Conservation (phyloP, 1,140 invertebrate genomes). For the Wiebesia pumilae region DNA sequence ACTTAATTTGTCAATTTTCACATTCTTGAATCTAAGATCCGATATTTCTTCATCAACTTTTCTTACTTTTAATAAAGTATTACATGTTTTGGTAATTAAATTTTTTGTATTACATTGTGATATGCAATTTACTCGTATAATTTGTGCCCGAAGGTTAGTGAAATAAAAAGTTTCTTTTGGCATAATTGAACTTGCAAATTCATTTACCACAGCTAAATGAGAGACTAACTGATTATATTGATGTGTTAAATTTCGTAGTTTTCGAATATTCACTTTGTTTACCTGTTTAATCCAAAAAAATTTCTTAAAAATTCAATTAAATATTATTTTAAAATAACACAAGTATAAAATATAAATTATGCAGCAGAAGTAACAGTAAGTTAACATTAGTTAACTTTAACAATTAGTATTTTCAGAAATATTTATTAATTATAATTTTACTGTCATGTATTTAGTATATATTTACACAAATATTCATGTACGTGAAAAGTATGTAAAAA, state of each 20-base stretch:
- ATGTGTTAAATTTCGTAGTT: constrained; percentile 53
- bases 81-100: constrained; percentile 29
- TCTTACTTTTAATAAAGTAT: not conserved
- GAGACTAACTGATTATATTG: constrained; percentile 47
- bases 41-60: constrained; percentile 10
- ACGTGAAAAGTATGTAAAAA: too few species aligned
- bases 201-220: not conserved
- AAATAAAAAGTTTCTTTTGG: not conserved
- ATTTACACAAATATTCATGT: not conserved
- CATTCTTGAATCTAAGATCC: constrained; percentile 37
- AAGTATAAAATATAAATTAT: not conserved
- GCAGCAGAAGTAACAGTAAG: too few species aligned
- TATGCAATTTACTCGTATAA: constrained; percentile 54
- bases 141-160: not conserved
- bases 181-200: not conserved
- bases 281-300: constrained; percentile 52
- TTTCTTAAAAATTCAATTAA: not conserved
- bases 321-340: not conserved
- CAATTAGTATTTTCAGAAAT: too few species aligned
- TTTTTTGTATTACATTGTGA: constrained; percentile 49
- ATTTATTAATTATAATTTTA: not conserved
- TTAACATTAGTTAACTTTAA: too few species aligned
- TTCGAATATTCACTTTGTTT: constrained; percentile 54
- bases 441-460: not conserved
- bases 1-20: constrained; percentile 52